Evolutionary conservation across 2,797 vertebrate genomes (phyloP).

Genomic region (Myotis planiceps): DNA sequence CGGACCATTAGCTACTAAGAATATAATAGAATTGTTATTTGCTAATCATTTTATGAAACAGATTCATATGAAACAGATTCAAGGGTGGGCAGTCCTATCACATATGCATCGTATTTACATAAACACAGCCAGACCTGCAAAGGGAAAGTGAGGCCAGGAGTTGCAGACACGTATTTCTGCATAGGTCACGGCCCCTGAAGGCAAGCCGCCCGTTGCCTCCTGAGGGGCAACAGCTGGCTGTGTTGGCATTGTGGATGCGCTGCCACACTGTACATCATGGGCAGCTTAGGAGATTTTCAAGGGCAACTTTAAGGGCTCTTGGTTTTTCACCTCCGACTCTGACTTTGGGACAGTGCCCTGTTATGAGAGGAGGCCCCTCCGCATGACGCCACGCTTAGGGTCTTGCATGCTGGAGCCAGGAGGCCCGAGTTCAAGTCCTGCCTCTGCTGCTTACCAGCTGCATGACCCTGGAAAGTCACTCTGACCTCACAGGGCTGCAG

Average conservation of each 20-base stretch:
- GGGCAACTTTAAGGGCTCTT: background rate
- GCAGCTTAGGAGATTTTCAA: background rate
- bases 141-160: background rate
- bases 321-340: background rate
- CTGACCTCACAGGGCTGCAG: background rate
- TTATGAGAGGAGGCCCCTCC: background rate
- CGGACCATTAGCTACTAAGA: background rate
- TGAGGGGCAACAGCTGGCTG: background rate
- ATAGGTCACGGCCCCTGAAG: background rate
- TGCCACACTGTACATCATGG: accelerated
- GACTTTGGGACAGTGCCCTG: background rate
- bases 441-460: background rate
- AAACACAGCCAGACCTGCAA: background rate
- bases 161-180: background rate
- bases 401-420: background rate
- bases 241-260: background rate
- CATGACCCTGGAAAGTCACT: background rate
- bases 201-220: background rate
- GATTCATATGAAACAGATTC: background rate
- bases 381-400: accelerated
- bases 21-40: background rate
- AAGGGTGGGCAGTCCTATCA: background rate
- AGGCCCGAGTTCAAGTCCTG: background rate
- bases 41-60: background rate
- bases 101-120: background rate